phyloP scores from a whole-genome alignment of 2,113 vertebrate species.

The Amazona guildingii region DNA sequence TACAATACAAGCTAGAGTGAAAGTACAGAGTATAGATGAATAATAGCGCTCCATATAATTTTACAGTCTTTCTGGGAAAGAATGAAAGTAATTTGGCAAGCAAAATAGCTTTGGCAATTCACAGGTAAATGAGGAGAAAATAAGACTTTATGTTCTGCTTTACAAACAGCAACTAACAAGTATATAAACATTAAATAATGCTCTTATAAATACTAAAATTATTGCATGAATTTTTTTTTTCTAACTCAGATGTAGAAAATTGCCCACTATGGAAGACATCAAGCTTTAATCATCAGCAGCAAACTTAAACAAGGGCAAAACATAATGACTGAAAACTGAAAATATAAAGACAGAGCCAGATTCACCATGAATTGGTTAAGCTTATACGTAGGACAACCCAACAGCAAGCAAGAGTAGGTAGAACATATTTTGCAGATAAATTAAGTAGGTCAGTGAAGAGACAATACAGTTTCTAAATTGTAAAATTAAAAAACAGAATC shows the following conservation, averaged over 20 bases:
- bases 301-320: neutral
- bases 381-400: accelerated
- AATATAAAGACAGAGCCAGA: neutral
- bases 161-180: neutral
- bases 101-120: neutral
- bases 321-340: neutral
- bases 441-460: neutral
- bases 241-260: neutral
- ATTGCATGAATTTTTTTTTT: neutral
- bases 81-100: conserved; percentile 4
- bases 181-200: neutral
- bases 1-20: neutral
- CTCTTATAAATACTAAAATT: conserved; percentile 7
- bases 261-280: neutral
- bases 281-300: neutral
- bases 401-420: neutral
- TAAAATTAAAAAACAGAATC: neutral
- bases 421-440: neutral
- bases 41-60: neutral
- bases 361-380: neutral
- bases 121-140: conserved; percentile 28
- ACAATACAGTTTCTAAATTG: neutral
- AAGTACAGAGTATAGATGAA: neutral
- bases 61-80: conserved; percentile 15
- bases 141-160: conserved; percentile 25